phyloP scores from a whole-genome alignment of 2,113 vertebrate genomes.

The Rhineura floridana region DNA sequence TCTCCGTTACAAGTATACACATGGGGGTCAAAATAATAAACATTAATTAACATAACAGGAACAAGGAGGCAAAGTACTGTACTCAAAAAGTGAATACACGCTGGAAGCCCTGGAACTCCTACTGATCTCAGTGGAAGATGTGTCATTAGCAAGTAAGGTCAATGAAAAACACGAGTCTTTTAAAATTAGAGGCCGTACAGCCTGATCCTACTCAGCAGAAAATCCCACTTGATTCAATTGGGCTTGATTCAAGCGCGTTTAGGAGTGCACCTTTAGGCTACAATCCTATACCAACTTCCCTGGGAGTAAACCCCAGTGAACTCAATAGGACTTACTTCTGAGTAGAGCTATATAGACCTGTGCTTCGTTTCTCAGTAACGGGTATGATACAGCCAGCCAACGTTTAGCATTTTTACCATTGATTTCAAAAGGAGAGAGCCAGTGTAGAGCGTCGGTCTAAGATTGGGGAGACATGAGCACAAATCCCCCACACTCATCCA shows the following conservation, averaged over 20 bases:
- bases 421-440: background rate
- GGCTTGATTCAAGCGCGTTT: background rate
- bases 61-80: background rate
- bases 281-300: background rate
- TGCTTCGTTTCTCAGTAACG: background rate
- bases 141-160: background rate
- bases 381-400: background rate
- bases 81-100: background rate
- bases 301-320: background rate
- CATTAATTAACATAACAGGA: constrained; percentile 14
- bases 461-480: background rate
- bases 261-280: background rate
- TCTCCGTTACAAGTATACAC: background rate
- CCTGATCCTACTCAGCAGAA: background rate
- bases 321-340: background rate
- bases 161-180: background rate
- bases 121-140: background rate
- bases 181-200: background rate
- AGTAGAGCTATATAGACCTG: background rate
- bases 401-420: background rate
- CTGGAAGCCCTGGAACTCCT: background rate
- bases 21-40: background rate
- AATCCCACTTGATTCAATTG: background rate
- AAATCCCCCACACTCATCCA: background rate
- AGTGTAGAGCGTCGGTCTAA: background rate